Evolutionary conservation across 2,888 invertebrate genomes (phyloP).

Genomic region (Machimus atricapillus): DNA sequence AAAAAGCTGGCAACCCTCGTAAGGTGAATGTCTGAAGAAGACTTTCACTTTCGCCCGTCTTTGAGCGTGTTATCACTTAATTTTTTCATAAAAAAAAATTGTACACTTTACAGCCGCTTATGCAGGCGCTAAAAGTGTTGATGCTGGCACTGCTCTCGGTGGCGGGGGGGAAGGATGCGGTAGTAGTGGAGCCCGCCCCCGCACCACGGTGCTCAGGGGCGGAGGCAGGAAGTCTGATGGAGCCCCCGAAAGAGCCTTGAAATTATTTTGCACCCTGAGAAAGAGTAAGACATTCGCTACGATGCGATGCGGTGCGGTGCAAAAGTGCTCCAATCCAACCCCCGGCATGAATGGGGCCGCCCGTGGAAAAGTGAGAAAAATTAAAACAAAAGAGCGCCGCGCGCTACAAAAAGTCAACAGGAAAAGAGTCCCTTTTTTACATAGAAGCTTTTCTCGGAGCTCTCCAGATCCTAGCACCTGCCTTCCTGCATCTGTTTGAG

Average conservation of each 20-base stretch:
- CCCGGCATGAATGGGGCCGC: constrained; percentile 11
- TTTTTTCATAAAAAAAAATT: constrained; percentile 29
- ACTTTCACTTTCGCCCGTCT: constrained; percentile 19
- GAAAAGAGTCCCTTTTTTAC: constrained; percentile 15
- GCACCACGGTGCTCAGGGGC: no score
- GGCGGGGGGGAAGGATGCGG: neutral
- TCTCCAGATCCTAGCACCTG: neutral
- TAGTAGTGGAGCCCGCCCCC: neutral
- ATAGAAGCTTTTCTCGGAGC: constrained; percentile 10
- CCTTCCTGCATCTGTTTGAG: neutral
- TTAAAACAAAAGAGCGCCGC: constrained; percentile 34
- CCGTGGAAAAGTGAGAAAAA: constrained; percentile 26
- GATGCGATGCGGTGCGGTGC: neutral
- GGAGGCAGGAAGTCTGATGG: neutral
- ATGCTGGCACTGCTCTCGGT: neutral
- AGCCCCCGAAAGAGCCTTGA: constrained; percentile 12
- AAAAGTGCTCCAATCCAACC: neutral
- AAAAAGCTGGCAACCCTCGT: constrained; percentile 14
- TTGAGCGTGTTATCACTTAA: constrained; percentile 31
- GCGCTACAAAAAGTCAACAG: constrained; percentile 36
- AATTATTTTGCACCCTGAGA: neutral
- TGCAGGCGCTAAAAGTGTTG: constrained; percentile 21
- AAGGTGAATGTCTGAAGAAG: constrained; percentile 8
- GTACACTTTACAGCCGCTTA: constrained; percentile 30
- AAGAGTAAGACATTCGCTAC: constrained; percentile 7